Percentiles rank a stretch among this genome's conserved stretches.
Evolutionary conservation across 2,113 vertebrate genomes (phyloP).

Genomic region (Oophaga pumilio): DNA sequence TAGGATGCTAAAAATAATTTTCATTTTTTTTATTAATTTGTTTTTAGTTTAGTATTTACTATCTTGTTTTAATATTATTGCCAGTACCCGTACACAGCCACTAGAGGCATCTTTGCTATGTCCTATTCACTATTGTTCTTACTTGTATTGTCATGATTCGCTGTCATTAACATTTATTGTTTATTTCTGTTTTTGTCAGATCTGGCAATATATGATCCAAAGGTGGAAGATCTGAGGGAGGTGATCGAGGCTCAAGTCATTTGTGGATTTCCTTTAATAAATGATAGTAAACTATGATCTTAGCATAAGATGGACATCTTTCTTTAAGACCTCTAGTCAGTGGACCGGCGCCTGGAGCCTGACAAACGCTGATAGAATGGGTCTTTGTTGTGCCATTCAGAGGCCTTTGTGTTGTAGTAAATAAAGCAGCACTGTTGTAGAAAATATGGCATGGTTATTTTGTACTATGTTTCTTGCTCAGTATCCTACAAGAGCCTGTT

Average conservation of each 20-base stretch:
- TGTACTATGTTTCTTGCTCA: conserved; percentile 1
- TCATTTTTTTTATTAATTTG: too few relatives aligned
- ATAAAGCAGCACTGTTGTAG: neutral
- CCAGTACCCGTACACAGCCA: neutral
- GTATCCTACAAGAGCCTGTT: neutral
- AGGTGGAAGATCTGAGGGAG: conserved; percentile 68
- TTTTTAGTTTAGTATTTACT: too few relatives aligned
- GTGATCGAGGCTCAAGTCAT: conserved; percentile 65
- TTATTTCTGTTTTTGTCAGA: conserved; percentile 59
- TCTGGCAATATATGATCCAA: conserved; percentile 66
- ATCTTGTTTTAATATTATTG: neutral
- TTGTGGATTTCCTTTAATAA: conserved; percentile 58
- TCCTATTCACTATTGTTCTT: neutral
- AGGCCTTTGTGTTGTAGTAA: conserved; percentile 29
- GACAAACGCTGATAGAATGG: neutral
- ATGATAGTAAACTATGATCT: conserved; percentile 57
- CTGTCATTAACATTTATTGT: neutral
- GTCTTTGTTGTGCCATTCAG: neutral
- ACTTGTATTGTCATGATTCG: neutral
- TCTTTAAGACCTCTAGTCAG: neutral
- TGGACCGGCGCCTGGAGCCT: neutral
- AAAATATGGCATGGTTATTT: conserved; percentile 5
- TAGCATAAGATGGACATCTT: neutral
- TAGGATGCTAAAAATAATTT: too few relatives aligned
- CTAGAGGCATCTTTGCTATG: neutral